These are phyloP conservation scores for Globodera ellingtonae DNA, from an alignment of 1,140 invertebrate species.

Conservation along the genomic window DNA sequence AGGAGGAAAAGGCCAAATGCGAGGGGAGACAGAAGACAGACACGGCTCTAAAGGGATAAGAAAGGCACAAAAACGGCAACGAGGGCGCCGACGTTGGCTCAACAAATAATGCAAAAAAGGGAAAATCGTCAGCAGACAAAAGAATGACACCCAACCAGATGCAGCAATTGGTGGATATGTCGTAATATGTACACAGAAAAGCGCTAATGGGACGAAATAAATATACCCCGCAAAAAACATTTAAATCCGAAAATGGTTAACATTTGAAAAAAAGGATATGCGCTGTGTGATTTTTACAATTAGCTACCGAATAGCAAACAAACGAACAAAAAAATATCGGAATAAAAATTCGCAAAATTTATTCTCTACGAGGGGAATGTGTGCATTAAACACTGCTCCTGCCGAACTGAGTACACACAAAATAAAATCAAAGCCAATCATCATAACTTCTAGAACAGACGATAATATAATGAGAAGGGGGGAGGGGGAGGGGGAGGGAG, in stretches of 20 bases:
- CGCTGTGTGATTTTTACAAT: too few species aligned
- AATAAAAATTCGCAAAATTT: neutral
- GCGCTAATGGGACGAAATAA: neutral
- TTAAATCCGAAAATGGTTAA: neutral
- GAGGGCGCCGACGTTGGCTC: neutral
- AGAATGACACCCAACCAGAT: neutral
- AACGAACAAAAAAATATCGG: neutral
- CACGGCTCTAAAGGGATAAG: neutral
- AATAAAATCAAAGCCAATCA: too few species aligned
- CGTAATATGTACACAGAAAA: neutral
- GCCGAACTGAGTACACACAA: neutral
- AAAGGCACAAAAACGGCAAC: constrained; percentile 1
- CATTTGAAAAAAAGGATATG: neutral
- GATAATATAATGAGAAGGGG: too few species aligned
- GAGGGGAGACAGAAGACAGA: neutral
- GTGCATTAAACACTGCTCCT: neutral
- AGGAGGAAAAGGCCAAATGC: neutral
- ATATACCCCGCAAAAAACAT: constrained; percentile 1
- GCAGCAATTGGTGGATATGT: neutral
- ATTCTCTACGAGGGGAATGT: neutral
- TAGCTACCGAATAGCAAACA: too few species aligned
- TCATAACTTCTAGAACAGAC: neutral
- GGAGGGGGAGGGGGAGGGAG: too few species aligned
- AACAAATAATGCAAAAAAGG: neutral
- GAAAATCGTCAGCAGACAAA: neutral